Base-by-base conservation (phyloP, 2,888 invertebrate species). In the Odontocolon sp. region DNA sequence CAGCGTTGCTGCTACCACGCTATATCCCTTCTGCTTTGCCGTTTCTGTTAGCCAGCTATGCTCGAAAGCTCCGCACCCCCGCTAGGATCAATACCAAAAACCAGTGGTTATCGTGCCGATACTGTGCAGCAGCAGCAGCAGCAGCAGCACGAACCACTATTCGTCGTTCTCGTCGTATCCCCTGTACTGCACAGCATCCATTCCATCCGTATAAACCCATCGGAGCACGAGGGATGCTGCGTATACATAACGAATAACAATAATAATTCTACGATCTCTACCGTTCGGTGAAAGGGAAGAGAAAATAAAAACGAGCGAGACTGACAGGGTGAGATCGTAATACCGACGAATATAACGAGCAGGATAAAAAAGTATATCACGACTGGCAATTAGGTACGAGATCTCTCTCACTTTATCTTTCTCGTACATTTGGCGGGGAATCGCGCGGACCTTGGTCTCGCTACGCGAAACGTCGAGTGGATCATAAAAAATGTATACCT, bases 11-110 rank as follows among this genome's bases (percentile, higher is more conserved):
- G n/a, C n/a, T 54, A 66, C 45, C 77, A 63, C 50, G 63, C 45
- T 57, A 36, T 57, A 68, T 64, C 54, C 38, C 57, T 67, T 66
- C 36, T 54, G 67, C 76, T 72, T 66, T 36, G 33, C 64, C n/a
- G 61, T 21, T 33, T 28, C 61, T 45, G 64, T 64, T 50, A 50
- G 64, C 50, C 50, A 31, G 33, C 54, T 36, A 54, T 67, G 54
- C 76, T 68, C 42, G 77, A 77, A 76, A 73, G 72, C 73, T 71
- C 80, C 74, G 81, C 82, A 82, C 85, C 86, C 84, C 82, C 86
- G 81, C 82, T 79, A 87, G 87, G 88, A 89, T 89, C 89, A 88
- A 89, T 89, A 89, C 87, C 81, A 85, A n/a, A n/a, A n/a, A 85
- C 84, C 86, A 80, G 84, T 84, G 87, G 87, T 89, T 89, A 89